These are phyloP conservation scores for Pogonocherus hispidulus DNA, from an alignment of 2,888 invertebrate species.

Conservation along the genomic window DNA sequence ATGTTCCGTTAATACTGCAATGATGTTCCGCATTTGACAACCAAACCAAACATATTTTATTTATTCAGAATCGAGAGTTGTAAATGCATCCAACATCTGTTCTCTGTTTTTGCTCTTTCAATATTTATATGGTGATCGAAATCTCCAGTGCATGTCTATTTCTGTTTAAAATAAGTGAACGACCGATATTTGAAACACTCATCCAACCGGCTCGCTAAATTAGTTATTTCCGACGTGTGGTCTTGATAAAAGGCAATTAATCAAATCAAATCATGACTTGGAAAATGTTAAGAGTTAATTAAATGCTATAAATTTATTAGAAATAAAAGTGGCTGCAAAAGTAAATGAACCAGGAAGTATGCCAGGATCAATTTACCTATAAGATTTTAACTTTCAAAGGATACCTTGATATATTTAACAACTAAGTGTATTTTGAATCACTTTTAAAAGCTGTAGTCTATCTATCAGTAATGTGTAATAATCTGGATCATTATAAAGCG, in stretches of 20 bases:
- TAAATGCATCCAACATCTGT: constrained; percentile 19
- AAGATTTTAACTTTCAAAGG: no score
- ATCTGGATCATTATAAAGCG: no score
- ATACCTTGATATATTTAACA: no score
- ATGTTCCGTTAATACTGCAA: background rate
- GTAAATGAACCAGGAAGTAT: background rate
- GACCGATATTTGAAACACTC: constrained; percentile 29
- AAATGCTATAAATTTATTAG: background rate
- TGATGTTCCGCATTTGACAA: background rate
- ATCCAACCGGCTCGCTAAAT: background rate
- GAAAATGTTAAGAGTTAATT: no score
- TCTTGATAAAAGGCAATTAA: constrained; percentile 6
- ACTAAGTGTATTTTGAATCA: no score
- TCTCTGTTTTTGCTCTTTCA: constrained; percentile 18
- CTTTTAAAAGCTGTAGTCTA: no score
- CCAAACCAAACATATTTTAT: constrained; percentile 6
- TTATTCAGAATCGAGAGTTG: constrained; percentile 18
- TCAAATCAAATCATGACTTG: background rate
- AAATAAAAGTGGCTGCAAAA: background rate
- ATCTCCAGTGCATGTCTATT: constrained; percentile 9
- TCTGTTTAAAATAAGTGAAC: constrained; percentile 27
- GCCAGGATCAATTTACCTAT: no score
- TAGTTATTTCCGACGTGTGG: constrained; percentile 5
- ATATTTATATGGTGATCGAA: constrained; percentile 17
- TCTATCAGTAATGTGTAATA: no score